These are phyloP conservation scores for Zonitis immaculata DNA, from an alignment of 2,888 invertebrate species.

Conservation along the genomic window DNA sequence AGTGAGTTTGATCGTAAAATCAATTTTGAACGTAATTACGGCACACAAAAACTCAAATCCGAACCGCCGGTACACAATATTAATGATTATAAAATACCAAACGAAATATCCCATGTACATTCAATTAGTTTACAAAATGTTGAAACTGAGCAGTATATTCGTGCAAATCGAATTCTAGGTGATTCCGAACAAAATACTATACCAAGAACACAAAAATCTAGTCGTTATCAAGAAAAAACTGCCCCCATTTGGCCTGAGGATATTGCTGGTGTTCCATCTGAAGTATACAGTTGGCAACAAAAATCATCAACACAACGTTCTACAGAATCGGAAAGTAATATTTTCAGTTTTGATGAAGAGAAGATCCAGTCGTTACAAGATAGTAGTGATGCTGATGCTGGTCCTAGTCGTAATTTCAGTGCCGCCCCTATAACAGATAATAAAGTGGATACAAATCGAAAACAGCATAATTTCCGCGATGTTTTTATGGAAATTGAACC, in stretches of 20 bases:
- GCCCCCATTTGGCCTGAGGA: constrained; percentile 57
- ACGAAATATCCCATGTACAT: constrained; percentile 58
- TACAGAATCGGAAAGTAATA: constrained; percentile 65
- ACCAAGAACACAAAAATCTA: constrained; percentile 42
- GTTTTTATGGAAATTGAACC: constrained; percentile 64
- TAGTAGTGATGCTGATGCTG: constrained; percentile 40
- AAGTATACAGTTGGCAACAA: constrained; percentile 48
- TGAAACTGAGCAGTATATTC: constrained; percentile 60
- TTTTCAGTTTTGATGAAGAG: constrained; percentile 73
- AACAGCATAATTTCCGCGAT: constrained; percentile 40
- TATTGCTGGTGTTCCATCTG: constrained; percentile 53
- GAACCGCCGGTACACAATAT: constrained; percentile 22
- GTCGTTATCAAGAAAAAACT: constrained; percentile 28
- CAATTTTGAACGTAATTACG: constrained; percentile 47
- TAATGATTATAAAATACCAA: constrained; percentile 35
- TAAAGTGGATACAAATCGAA: constrained; percentile 34
- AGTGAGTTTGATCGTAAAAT: constrained; percentile 46
- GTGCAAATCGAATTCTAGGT: constrained; percentile 53
- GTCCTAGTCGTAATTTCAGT: constrained; percentile 36
- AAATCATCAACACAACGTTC: constrained; percentile 51
- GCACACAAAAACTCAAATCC: constrained; percentile 38
- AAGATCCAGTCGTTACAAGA: constrained; percentile 68
- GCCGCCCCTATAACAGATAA: constrained; percentile 43
- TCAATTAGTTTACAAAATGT: constrained; percentile 68
- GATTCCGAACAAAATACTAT: constrained; percentile 51